Base-by-base conservation (phyloP, 2,888 invertebrate genomes). In the Cheilosia scutellata region DNA sequence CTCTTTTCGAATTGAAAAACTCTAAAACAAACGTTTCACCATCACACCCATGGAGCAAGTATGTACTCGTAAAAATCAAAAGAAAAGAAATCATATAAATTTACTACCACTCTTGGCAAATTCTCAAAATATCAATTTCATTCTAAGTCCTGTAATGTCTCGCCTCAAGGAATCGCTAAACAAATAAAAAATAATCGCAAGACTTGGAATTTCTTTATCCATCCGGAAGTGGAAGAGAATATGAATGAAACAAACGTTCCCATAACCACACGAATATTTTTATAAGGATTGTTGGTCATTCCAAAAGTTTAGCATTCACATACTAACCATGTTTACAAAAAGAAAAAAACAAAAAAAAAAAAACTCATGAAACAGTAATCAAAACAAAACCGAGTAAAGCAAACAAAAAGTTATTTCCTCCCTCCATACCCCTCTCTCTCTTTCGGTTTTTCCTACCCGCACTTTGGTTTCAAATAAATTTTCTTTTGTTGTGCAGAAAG, bases 101-200 rank as follows among this genome's bases (percentile, higher is more conserved):
- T 86, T 77, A 86, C 72, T 82, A 72, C 82, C 66, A 68, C 82
- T 37, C 4, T 86, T 86, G 86, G 86, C 86, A 82, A 47, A 72
- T 86, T 86, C 70, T 82, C 86, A 86, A 86, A 86, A 82, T 82
- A 86, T 86, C 82, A 82, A 86, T 86, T 82, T 82, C 68, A 82
- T 76, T 80, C 58, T 58, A 68, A 72, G 71, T 55, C 47, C 31
- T 57, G 25, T 9, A 16, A 78, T 33, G 49, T 68, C 55, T 37
- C 29, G 53, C 57, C 47, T 47, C 13, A 63, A 57, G 16, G 20
- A 40, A 74, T 25, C n/a, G 62, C 44, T 40, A 71, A 63, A 55
- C 11, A n/a, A 66, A 53, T 51, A 25, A 20, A 55, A 20, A 42
- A 13, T 6, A 42, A 68, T 7, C 33, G 7, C n/a, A 57, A 16